These are phyloP conservation scores for Oryctolagus cuniculus DNA, from an alignment of 2,113 vertebrate genomes.

Conservation along the genomic window mOryCun1.1 NC_091439.1:70922501-70923000, in stretches of 20 bases:
- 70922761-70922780: background rate
- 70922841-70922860: background rate
- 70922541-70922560: background rate
- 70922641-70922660: conserved; percentile 1
- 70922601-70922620: background rate
- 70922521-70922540: background rate
- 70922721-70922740: background rate
- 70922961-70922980: background rate
- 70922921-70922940: background rate
- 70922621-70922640: background rate
- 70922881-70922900: background rate
- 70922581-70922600: background rate
- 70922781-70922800: background rate
- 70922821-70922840: background rate
- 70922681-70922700: background rate
- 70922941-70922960: background rate
- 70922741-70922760: background rate
- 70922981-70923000: background rate
- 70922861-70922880: background rate
- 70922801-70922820: background rate
- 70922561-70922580: background rate
- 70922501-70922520: background rate
- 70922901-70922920: background rate
- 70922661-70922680: background rate
- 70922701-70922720: background rate